These are phyloP conservation scores for Volucella bombylans DNA, from an alignment of 2,888 invertebrate genomes.

Conservation along the genomic window DNA sequence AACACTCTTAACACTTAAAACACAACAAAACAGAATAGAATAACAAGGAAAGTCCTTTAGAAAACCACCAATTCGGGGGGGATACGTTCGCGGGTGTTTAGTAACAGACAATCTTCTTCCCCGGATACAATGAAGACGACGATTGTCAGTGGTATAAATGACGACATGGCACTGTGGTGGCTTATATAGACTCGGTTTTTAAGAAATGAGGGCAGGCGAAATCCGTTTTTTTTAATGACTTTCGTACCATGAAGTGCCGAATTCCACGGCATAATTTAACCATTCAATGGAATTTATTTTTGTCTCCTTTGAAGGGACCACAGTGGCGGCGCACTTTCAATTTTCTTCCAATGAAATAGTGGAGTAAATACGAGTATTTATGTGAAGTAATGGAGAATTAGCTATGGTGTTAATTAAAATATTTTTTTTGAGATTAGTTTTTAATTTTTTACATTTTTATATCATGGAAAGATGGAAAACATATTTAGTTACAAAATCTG, in stretches of 20 bases:
- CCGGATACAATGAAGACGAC: slow-evolving; percentile 25
- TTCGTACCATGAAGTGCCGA: slow-evolving; percentile 81
- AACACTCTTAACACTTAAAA: neutral
- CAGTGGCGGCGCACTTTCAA: neutral
- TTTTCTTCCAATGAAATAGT: neutral
- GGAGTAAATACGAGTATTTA: too few species aligned
- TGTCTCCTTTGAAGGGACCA: slow-evolving; percentile 28
- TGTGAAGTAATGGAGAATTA: too few species aligned
- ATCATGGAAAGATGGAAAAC: too few species aligned
- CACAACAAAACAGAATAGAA: slow-evolving; percentile 14
- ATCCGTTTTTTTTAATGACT: slow-evolving; percentile 78
- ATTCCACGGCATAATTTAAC: slow-evolving; percentile 73
- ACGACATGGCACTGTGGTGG: slow-evolving; percentile 63
- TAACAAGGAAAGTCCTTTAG: slow-evolving; percentile 6
- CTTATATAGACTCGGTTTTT: slow-evolving; percentile 81
- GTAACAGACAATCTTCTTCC: slow-evolving; percentile 3
- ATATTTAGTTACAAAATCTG: too few species aligned
- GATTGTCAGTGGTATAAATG: slow-evolving; percentile 67
- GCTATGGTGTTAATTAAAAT: too few species aligned
- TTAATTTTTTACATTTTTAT: too few species aligned
- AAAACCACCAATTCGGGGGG: neutral
- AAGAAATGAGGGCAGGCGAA: slow-evolving; percentile 43
- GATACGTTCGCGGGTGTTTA: neutral
- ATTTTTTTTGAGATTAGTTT: too few species aligned
- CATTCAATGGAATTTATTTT: slow-evolving; percentile 68